These are phyloP conservation scores for Onthophagus sagittarius DNA, from an alignment of 2,888 invertebrate genomes.

Conservation along the genomic window DNA sequence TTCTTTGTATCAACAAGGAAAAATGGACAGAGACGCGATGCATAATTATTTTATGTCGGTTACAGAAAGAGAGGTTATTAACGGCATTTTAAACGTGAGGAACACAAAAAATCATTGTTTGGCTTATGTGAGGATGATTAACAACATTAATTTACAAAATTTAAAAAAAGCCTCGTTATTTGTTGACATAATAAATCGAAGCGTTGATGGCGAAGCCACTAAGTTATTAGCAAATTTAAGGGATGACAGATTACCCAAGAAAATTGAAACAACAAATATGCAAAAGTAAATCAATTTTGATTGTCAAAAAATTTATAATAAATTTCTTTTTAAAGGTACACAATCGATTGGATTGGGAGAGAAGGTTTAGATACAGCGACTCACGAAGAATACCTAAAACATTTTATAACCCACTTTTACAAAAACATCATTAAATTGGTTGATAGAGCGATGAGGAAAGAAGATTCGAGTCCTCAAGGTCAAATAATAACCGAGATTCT, in stretches of 20 bases:
- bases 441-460: constrained; percentile 92
- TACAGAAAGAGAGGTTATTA: constrained; percentile 96
- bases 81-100: constrained; percentile 88
- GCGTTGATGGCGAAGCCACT: constrained; percentile 90
- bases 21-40: constrained; percentile 87
- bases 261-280: constrained; percentile 83
- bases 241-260: constrained; percentile 84
- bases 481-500: constrained; percentile 91
- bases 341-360: constrained; percentile 95
- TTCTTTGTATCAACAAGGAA: constrained; percentile 77
- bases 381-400: constrained; percentile 88
- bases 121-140: constrained; percentile 92
- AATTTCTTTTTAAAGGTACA: constrained; percentile 65
- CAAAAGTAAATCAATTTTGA: constrained; percentile 73
- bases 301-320: neutral
- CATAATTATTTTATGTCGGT: constrained; percentile 99
- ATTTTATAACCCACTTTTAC: constrained; percentile 93
- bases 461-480: constrained; percentile 90
- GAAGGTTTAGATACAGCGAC: constrained; percentile 91
- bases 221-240: constrained; percentile 83
- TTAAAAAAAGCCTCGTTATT: constrained; percentile 91
- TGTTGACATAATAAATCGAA: constrained; percentile 88
- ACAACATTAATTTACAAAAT: constrained; percentile 95
- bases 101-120: constrained; percentile 94
- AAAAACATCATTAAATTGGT: constrained; percentile 88